These are phyloP conservation scores for Malurus leucopterus DNA, from an alignment of 2,797 vertebrate genomes.

Conservation along the genomic window DNA sequence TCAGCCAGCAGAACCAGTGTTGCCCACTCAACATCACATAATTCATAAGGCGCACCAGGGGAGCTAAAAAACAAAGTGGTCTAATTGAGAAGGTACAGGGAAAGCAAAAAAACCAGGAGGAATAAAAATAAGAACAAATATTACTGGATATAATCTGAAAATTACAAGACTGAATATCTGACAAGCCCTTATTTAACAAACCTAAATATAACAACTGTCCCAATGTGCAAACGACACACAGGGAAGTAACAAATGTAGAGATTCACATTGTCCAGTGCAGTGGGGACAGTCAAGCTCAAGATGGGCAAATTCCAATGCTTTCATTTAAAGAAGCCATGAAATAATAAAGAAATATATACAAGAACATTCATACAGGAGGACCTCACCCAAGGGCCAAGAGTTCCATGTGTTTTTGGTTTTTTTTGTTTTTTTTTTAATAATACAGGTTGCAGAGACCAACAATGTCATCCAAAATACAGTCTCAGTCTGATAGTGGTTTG, in stretches of 20 bases:
- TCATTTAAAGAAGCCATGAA: background rate
- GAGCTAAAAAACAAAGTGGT: background rate
- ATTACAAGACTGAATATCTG: background rate
- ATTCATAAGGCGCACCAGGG: background rate
- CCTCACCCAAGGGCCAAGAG: background rate
- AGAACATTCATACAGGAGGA: background rate
- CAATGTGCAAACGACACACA: accelerated
- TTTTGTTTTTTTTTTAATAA: no score
- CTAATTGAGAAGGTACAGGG: background rate
- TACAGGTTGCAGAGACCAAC: background rate
- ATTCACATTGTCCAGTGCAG: accelerated
- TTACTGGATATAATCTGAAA: background rate
- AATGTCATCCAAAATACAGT: background rate
- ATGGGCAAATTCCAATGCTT: background rate
- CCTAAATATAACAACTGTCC: background rate
- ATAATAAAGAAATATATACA: background rate
- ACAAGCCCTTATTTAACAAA: background rate
- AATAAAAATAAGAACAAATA: background rate
- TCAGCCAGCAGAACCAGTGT: background rate
- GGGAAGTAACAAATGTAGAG: background rate
- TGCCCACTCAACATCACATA: accelerated
- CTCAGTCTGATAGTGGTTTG: background rate
- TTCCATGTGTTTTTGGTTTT: background rate
- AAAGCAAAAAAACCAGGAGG: background rate
- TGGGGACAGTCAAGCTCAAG: background rate